Evolutionary conservation across 2,797 vertebrate species (phyloP).

Genomic region (Holocentrus rufus): DNA sequence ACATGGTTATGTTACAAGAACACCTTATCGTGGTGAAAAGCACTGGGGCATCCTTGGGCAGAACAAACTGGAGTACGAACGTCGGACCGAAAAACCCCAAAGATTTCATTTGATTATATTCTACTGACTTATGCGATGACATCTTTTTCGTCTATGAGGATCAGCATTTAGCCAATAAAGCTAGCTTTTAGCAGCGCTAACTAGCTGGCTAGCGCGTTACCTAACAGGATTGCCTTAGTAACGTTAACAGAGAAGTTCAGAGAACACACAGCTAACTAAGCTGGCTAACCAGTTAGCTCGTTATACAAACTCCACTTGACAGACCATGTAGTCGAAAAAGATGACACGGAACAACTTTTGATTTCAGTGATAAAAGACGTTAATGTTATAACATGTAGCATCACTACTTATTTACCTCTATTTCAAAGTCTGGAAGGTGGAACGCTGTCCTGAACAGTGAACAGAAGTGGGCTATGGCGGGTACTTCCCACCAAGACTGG

Average conservation of each 20-base stretch:
- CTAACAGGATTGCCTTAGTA: conserved; percentile 61
- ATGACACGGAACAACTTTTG: conserved; percentile 77
- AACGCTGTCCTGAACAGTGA: conserved; percentile 97
- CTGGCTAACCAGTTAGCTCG: conserved; percentile 36
- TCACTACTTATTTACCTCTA: conserved; percentile 86
- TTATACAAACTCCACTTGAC: conserved; percentile 21
- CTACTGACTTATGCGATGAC: neutral
- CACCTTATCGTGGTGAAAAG: neutral
- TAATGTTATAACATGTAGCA: rapidly evolving
- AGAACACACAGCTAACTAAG: conserved; percentile 57
- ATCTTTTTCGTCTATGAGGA: neutral
- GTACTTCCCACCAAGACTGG: conserved; percentile 98
- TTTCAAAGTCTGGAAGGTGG: conserved; percentile 96
- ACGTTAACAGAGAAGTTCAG: conserved; percentile 63
- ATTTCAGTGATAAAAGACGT: conserved; percentile 50
- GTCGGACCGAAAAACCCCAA: too few relatives aligned
- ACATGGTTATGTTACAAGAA: conserved; percentile 59
- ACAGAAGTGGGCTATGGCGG: conserved; percentile 98
- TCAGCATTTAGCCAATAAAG: conserved; percentile 8
- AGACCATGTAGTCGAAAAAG: conserved; percentile 44
- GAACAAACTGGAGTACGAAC: neutral
- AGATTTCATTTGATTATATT: too few relatives aligned
- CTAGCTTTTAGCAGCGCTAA: conserved; percentile 48
- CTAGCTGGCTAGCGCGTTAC: conserved; percentile 55
- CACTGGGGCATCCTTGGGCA: neutral